Evolutionary conservation across 1,140 invertebrate genomes (phyloP), one percentile per base, ranked within the genome.

Genomic region (Phymorhynchus buccinoides): DNA sequence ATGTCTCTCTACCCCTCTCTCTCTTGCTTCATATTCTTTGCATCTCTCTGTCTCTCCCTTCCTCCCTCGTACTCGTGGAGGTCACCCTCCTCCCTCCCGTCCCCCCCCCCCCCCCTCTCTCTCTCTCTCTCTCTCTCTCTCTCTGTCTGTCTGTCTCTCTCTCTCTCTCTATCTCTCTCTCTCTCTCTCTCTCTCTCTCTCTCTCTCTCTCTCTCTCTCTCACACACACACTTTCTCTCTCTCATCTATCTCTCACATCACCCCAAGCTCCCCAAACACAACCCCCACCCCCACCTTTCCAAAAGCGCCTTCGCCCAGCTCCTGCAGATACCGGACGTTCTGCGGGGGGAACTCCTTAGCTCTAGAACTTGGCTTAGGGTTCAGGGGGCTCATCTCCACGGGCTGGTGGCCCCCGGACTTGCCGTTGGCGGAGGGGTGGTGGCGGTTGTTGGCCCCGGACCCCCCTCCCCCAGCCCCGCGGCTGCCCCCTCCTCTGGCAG

Each of bases 271-370:
- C 44, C 44, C 44, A 22, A 7, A 62, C 6, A 7, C 6, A 48
- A 18, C 18, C 16, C 3, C 37, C 32, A 1, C 35, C 30, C 77
- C 12, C n/a, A 83, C 93, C 91, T 95, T 95, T 94, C 98, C 98
- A 94, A 99, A 99, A 77, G 97, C 97, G 41, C 98, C 98, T 94
- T 99, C 98, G 52, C 98, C 98, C 3, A 99, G 94, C 93, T 99
- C 98, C 93, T 99, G 97, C 52, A 98, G 80, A 90, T 99, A 98
- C 84, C 96, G 95, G 0, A 99, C 96, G 91, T 97, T 96, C 78
- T 95, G 94, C 95, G 98, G 89, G 95, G 96, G 93, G 89, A 94
- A 95, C 90, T 95, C 89, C 56, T 93, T 88, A 6, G 93, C 93
- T 39, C 93, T 87, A 39, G 80, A 78, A 84, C 73, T 37, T 22